These are phyloP conservation scores for Aricia agestis DNA, from an alignment of 1,140 invertebrate species.

Conservation along the genomic window DNA sequence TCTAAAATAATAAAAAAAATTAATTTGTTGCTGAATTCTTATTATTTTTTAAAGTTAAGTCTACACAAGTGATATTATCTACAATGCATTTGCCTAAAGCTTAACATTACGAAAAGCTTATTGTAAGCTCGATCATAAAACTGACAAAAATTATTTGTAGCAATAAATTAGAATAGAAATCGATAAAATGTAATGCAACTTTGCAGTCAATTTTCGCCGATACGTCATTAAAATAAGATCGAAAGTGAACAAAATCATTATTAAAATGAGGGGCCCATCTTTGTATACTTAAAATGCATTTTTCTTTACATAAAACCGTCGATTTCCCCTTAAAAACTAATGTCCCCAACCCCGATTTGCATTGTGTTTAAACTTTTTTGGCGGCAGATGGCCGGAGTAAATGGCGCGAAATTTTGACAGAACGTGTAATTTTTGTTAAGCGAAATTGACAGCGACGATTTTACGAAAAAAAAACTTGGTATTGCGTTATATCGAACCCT, in stretches of 20 bases:
- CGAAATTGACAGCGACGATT: slow-evolving; percentile 56
- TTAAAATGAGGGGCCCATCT: slow-evolving; percentile 63
- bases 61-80: no score
- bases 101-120: not conserved
- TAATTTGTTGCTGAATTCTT: no score
- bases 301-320: slow-evolving; percentile 62
- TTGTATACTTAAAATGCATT: slow-evolving; percentile 67
- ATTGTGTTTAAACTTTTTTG: slow-evolving; percentile 67
- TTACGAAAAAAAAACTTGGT: slow-evolving; percentile 53
- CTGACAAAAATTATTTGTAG: not conserved
- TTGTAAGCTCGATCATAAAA: not conserved
- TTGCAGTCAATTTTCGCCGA: not conserved
- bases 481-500: slow-evolving; percentile 66
- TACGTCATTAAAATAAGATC: slow-evolving; percentile 1
- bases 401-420: slow-evolving; percentile 75
- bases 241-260: slow-evolving; percentile 34
- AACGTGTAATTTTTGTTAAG: slow-evolving; percentile 64
- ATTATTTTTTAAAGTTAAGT: no score
- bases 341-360: slow-evolving; percentile 70
- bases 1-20: no score
- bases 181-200: not conserved
- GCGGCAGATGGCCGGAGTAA: slow-evolving; percentile 66
- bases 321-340: slow-evolving; percentile 72
- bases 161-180: not conserved
- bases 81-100: no score